A percentile compares a stretch with the other conserved stretches of the same genome.
Conservation (phyloP, 23 tunicate genomes). For the Pegea sp. region DNA sequence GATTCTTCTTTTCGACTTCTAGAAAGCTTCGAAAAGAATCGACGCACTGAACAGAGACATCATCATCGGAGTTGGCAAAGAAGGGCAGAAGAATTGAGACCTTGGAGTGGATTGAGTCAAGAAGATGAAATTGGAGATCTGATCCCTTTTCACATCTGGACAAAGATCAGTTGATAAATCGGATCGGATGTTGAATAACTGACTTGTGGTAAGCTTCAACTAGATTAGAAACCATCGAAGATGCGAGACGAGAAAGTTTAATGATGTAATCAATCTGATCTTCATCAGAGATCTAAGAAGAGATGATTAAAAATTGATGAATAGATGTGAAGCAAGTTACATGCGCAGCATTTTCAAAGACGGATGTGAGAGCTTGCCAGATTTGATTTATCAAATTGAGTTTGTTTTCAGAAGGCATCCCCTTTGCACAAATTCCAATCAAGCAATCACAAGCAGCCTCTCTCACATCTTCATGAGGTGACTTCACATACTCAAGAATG, state of each 20-base stretch:
- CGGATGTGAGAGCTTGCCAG: slow-evolving; percentile 50
- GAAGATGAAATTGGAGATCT: neutral
- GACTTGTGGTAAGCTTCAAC: slow-evolving; percentile 51
- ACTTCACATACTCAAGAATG: slow-evolving; percentile 8
- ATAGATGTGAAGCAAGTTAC: too few relatives aligned
- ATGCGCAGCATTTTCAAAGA: too few relatives aligned
- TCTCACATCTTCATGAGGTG: slow-evolving; percentile 9
- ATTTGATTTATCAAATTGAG: slow-evolving; percentile 26
- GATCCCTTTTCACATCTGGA: neutral
- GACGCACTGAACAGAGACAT: slow-evolving; percentile 79
- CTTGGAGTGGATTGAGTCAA: slow-evolving; percentile 21
- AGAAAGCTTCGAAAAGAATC: slow-evolving; percentile 45
- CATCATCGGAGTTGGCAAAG: slow-evolving; percentile 81
- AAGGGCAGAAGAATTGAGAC: slow-evolving; percentile 30
- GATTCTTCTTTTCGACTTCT: slow-evolving; percentile 49
- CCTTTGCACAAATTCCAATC: slow-evolving; percentile 53
- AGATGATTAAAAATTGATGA: too few relatives aligned
- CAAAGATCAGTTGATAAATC: neutral
- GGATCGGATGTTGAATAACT: neutral
- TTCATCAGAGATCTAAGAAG: slow-evolving; percentile 7
- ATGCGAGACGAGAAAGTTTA: slow-evolving; percentile 43
- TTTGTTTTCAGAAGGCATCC: slow-evolving; percentile 88
- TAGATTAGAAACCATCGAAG: slow-evolving; percentile 51
- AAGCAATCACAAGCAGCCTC: slow-evolving; percentile 88
- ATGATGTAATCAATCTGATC: slow-evolving; percentile 67